Evolutionary conservation across 1,140 invertebrate species (phyloP).

Genomic region (Zophobas atratus): DNA sequence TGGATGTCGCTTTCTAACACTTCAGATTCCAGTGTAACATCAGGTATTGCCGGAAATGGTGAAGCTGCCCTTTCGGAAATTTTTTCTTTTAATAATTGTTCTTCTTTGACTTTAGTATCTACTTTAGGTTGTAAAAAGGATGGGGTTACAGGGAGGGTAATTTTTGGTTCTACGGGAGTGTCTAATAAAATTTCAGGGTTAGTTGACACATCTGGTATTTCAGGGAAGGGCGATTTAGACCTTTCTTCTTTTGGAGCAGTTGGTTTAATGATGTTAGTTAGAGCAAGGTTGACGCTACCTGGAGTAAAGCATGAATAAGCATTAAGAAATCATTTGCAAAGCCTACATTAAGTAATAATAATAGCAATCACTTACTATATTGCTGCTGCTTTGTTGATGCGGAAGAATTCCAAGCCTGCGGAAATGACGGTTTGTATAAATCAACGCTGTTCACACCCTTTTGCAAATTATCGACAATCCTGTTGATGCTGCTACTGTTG

Average conservation of each 20-base stretch:
- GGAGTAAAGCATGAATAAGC: constrained; percentile 28
- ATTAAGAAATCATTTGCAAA: constrained; percentile 21
- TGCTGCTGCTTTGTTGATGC: constrained; percentile 57
- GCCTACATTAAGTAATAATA: constrained; percentile 5
- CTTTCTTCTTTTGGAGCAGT: constrained; percentile 43
- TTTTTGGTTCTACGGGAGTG: constrained; percentile 35
- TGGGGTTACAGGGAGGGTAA: constrained; percentile 57
- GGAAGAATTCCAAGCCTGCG: constrained; percentile 71
- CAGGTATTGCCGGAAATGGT: constrained; percentile 61
- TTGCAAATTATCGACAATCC: constrained; percentile 65
- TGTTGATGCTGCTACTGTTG: constrained; percentile 67
- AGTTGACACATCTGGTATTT: constrained; percentile 61
- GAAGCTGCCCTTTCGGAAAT: constrained; percentile 52
- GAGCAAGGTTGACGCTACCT: constrained; percentile 59
- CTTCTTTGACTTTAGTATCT: constrained; percentile 49
- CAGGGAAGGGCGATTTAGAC: constrained; percentile 60
- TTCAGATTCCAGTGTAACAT: constrained; percentile 55
- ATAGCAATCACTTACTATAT: constrained; percentile 56
- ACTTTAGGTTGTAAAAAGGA: constrained; percentile 50
- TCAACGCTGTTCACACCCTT: constrained; percentile 65
- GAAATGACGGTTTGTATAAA: constrained; percentile 71
- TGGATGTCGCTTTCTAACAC: constrained; percentile 52
- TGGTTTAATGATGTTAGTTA: constrained; percentile 55
- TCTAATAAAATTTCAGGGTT: constrained; percentile 52
- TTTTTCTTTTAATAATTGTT: constrained; percentile 44